Conservation (phyloP, 2,797 vertebrate species). For the Lycodopsis pacificus region DNA sequence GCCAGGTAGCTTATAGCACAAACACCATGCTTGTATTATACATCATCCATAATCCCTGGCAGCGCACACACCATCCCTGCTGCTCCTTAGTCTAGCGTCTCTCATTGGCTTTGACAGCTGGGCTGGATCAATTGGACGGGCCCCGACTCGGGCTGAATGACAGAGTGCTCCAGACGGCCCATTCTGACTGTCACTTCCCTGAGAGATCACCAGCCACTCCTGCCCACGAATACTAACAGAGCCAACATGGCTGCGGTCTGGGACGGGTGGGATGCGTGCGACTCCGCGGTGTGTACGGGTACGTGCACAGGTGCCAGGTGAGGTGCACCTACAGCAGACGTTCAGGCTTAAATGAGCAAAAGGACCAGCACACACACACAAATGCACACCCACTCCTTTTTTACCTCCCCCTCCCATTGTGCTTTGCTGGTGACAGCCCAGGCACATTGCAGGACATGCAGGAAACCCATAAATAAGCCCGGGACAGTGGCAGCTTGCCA, state of each 20-base stretch:
- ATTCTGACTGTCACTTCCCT: slow-evolving; percentile 81
- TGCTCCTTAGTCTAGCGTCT: slow-evolving; percentile 70
- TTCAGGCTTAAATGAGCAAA: slow-evolving; percentile 29
- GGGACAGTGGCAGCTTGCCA: slow-evolving; percentile 49
- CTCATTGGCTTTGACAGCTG: slow-evolving; percentile 81
- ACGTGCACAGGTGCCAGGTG: slow-evolving; percentile 33
- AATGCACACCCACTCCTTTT: slow-evolving; percentile 17
- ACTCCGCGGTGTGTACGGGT: neutral
- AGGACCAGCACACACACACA: neutral
- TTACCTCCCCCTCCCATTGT: slow-evolving; percentile 29
- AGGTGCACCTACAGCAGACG: slow-evolving; percentile 9
- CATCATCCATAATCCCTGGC: slow-evolving; percentile 71
- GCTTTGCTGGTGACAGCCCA: slow-evolving; percentile 58
- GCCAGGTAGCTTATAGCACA: slow-evolving; percentile 64
- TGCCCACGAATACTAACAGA: slow-evolving; percentile 77
- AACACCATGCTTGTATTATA: slow-evolving; percentile 67
- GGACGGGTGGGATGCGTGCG: slow-evolving; percentile 21
- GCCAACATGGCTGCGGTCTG: slow-evolving; percentile 46
- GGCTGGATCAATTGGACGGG: slow-evolving; percentile 80
- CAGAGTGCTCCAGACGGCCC: slow-evolving; percentile 75
- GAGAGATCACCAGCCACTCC: slow-evolving; percentile 78
- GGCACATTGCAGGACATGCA: slow-evolving; percentile 57
- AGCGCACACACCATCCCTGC: slow-evolving; percentile 62
- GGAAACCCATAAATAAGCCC: slow-evolving; percentile 68
- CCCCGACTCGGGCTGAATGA: slow-evolving; percentile 72